Percentiles rank a stretch among this genome's conserved stretches.
Conservation (phyloP, 1,140 invertebrate genomes). For the Plectrocnemia conspersa region DNA sequence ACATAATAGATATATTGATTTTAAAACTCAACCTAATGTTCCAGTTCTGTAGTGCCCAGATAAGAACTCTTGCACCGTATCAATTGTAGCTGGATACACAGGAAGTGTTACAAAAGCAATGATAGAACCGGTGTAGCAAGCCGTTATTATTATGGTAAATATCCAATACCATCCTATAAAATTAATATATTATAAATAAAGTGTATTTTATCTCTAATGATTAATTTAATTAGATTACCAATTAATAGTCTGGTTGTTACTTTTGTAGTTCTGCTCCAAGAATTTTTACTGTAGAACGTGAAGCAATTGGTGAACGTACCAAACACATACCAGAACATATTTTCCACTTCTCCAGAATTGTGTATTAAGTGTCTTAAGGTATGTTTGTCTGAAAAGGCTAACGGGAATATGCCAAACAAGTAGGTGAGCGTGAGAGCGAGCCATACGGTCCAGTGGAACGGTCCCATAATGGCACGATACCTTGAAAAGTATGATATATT, state of each 20-base stretch:
- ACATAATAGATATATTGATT: constrained; percentile 49
- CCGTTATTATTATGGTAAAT: constrained; percentile 74
- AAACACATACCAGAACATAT: constrained; percentile 77
- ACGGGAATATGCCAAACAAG: constrained; percentile 64
- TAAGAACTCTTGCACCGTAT: constrained; percentile 59
- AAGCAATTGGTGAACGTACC: constrained; percentile 77
- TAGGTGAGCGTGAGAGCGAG: constrained; percentile 63
- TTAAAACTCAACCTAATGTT: constrained; percentile 51
- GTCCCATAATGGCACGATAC: constrained; percentile 75
- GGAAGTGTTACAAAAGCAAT: constrained; percentile 75
- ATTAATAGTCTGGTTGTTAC: constrained; percentile 63
- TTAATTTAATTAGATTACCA: constrained; percentile 48
- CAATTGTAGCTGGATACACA: constrained; percentile 62
- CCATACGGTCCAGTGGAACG: constrained; percentile 74
- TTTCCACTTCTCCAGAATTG: constrained; percentile 63
- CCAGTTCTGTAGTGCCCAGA: constrained; percentile 56
- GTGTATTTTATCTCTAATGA: constrained; percentile 2
- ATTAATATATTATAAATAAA: not conserved
- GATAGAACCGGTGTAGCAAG: constrained; percentile 73
- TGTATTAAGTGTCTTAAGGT: constrained; percentile 58
- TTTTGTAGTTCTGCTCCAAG: constrained; percentile 64
- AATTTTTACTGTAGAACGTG: constrained; percentile 61
- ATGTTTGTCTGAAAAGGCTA: constrained; percentile 65
- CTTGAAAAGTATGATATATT: constrained; percentile 42
- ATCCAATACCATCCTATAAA: constrained; percentile 67